Base-by-base conservation (phyloP, 2,888 invertebrate genomes). In the Cetonia aurata region DNA sequence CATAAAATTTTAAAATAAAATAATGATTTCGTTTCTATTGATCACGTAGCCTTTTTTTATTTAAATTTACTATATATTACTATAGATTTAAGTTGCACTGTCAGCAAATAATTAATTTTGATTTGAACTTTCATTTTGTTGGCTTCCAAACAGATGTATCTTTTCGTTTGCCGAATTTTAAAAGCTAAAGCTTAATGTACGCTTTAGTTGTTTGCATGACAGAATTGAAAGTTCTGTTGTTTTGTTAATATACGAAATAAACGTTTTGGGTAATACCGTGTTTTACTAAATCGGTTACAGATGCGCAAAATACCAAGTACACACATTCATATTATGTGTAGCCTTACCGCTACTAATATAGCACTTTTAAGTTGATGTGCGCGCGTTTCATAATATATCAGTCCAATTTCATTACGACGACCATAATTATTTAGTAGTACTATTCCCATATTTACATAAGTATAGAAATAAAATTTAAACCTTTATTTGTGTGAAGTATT, bases 231-330 rank as follows among this genome's bases (percentile, higher is more conserved):
- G 31, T 60, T 60, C 12, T 60, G 59, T 60, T 60, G 59, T 60
- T 60, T 60, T 60, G 59, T 60, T 60, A 60, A 60, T 60, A 46
- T 60, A 31, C 8, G 44, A 60, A 60, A 46, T 60, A 60, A 60
- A 60, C 46, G 12, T 60, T 60, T 60, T 44, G 59, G 59, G 44
- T 44, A 60, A 6, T 12, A n/a, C 6, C 12, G 46, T 25, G 19
- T 60, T 60, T 60, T 44, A 31, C 46, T 60, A 25, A 9, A 9
- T 13, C 31, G 4, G 31, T 37, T 33, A 10, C 9, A 56, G 13
- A 4, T 31, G 10, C 25, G 12, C 25, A 25, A 3, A n/a, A 25
- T 25, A 1, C 25, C 25, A 25, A 1, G 3, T n/a, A n/a, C n/a
- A n/a, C n/a, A n/a, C n/a, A n/a, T n/a, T n/a, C n/a, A n/a, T n/a